Conservation (phyloP, 2,113 vertebrate species). For the Leptodactylus fuscus region DNA sequence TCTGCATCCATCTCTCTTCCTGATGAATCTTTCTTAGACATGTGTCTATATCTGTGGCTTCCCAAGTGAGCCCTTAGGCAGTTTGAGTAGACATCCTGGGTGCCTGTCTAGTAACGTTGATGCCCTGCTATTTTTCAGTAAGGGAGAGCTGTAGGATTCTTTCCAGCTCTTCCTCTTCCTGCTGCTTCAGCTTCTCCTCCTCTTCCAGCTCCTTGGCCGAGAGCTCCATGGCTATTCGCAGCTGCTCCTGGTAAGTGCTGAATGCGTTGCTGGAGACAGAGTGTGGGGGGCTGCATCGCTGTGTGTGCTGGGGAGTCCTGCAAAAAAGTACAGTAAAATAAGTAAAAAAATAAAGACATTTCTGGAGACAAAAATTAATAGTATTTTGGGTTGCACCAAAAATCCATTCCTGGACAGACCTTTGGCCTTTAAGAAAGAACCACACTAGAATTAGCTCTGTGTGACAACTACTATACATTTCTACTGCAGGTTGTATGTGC, state of each 20-base stretch:
- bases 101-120: constrained; percentile 17
- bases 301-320: constrained; percentile 85
- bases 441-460: too few relatives aligned
- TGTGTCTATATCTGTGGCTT: constrained; percentile 40
- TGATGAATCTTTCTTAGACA: constrained; percentile 15
- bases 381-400: too few relatives aligned
- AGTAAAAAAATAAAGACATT: too few relatives aligned
- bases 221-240: constrained; percentile 93
- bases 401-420: too few relatives aligned
- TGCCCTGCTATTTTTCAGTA: constrained; percentile 84
- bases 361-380: too few relatives aligned
- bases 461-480: too few relatives aligned
- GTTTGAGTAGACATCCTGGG: constrained; percentile 13
- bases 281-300: constrained; percentile 66
- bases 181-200: constrained; percentile 79
- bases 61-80: constrained; percentile 40
- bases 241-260: constrained; percentile 88
- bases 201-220: constrained; percentile 91
- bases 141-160: constrained; percentile 93
- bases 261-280: constrained; percentile 74
- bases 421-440: too few relatives aligned
- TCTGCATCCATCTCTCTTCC: constrained; percentile 18
- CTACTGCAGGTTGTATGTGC: too few relatives aligned
- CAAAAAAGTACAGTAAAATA: too few relatives aligned
- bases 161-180: constrained; percentile 91